These are phyloP conservation scores for Brachypteracias leptosomus DNA, from an alignment of 2,113 vertebrate species.

Conservation along the genomic window DNA sequence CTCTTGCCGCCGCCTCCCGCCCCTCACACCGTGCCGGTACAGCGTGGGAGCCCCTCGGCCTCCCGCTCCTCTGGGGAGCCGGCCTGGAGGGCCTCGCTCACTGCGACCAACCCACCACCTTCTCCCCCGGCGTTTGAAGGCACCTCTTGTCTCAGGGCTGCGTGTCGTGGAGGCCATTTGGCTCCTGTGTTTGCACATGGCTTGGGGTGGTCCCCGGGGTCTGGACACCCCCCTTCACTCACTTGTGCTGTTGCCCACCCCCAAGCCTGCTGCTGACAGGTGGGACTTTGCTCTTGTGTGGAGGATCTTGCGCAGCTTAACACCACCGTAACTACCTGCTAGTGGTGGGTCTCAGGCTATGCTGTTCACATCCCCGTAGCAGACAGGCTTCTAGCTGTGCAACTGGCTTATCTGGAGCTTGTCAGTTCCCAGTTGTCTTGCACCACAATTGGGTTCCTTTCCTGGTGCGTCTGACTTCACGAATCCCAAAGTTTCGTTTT, in stretches of 20 bases:
- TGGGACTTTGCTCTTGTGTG: fast-evolving
- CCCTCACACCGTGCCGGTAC: not conserved
- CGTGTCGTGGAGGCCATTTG: fast-evolving
- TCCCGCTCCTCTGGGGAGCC: fast-evolving
- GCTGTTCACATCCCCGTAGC: too few species aligned
- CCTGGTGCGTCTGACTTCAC: fast-evolving
- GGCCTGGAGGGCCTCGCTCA: fast-evolving
- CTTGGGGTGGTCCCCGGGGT: too few species aligned
- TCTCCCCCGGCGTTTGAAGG: too few species aligned
- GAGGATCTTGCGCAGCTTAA: too few species aligned
- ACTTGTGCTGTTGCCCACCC: fast-evolving
- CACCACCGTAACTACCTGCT: too few species aligned
- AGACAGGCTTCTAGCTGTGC: not conserved
- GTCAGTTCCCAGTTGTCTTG: fast-evolving
- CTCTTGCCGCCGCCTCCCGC: too few species aligned
- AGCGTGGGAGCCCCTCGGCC: not conserved
- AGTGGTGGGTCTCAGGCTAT: fast-evolving
- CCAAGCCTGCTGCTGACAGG: not conserved
- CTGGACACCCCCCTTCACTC: fast-evolving
- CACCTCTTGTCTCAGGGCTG: not conserved
- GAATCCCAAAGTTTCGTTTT: not conserved
- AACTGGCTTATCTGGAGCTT: not conserved
- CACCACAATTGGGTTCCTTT: not conserved
- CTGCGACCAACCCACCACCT: fast-evolving
- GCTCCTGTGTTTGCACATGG: not conserved